phyloP scores from a whole-genome alignment of 2,888 invertebrate species.

The Ashinkailepas kermadecensis region DNA sequence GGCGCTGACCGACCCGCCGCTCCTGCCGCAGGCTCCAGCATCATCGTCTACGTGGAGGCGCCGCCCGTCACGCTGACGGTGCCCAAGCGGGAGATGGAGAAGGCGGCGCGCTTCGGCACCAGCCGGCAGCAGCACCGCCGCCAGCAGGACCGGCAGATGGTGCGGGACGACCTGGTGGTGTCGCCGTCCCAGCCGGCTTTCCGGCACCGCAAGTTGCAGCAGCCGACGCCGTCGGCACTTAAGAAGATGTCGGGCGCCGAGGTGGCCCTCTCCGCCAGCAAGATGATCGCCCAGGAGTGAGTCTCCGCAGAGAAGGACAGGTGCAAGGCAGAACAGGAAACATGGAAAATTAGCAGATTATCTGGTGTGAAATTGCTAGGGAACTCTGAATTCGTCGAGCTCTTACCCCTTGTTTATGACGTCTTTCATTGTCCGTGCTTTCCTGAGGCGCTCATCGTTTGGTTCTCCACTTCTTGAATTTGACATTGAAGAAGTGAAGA shows the following conservation, averaged over 20 bases:
- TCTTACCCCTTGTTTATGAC: too few species aligned
- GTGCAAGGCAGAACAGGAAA: too few species aligned
- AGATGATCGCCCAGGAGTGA: slow-evolving; percentile 25
- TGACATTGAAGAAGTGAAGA: too few species aligned
- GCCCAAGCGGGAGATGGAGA: neutral
- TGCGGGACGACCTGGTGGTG: slow-evolving; percentile 31
- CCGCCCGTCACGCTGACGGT: neutral
- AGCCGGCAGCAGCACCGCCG: neutral
- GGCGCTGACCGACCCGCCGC: too few species aligned
- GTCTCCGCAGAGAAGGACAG: neutral
- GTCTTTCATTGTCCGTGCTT: too few species aligned
- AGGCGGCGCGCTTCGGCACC: neutral
- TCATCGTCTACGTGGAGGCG: slow-evolving; percentile 6
- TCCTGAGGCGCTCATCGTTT: too few species aligned
- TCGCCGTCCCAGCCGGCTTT: slow-evolving; percentile 28
- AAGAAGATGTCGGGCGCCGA: slow-evolving; percentile 28
- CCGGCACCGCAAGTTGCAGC: slow-evolving; percentile 32
- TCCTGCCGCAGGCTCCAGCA: too few species aligned
- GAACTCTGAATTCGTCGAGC: too few species aligned
- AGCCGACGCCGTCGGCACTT: slow-evolving; percentile 29
- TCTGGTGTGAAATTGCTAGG: too few species aligned
- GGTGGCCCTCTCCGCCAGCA: slow-evolving; percentile 25
- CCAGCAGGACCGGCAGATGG: slow-evolving; percentile 20
- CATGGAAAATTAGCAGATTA: too few species aligned
- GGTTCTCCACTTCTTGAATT: too few species aligned